Evolutionary conservation across 1,140 invertebrate genomes (phyloP), one percentile per base, ranked within the genome.

Genomic region (Drosophila teissieri): DNA sequence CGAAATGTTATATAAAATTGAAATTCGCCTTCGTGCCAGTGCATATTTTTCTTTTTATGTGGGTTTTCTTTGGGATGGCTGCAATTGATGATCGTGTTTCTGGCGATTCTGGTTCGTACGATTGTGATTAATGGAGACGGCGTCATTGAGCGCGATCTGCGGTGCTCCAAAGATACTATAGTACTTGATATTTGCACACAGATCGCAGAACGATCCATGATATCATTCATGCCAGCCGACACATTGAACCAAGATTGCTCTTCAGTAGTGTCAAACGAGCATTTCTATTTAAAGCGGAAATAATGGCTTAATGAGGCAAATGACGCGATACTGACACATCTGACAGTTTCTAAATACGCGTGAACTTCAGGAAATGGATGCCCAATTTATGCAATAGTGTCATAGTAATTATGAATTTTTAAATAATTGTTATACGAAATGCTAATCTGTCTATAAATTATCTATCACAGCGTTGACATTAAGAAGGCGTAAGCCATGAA

Each of bases 251-350:
- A 86, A 74, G 72, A 61, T 84, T 65, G 48, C 69, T 64, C 70
- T 78, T 52, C 65, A 57, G 55, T 52, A 76, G 56, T 83, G 83
- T 79, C 75, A 45, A 45, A 17, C 17, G 42, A 45, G 17, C 42
- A 62, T 51, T 79, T 78, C 19, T 46, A 37, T 60, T 34, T 36
- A 48, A 80, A 76, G 85, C 84, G 84, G 84, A 88, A 88, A 88
- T 89, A 84, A 88, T 88, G 84, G 73, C 80, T 88, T 88, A 88
- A 88, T 88, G 80, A 89, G 74, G 80, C 68, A 78, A 88, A 88
- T 84, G 84, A 89, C 75, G 76, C 81, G 75, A 67, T 55, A 53
- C 74, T 57, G 52, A 70, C 36, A 69, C 67, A 61, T 73, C 64
- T 86, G 84, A 89, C 80, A 83, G 55, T 44, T 31, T 45, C 31